Base-by-base conservation (phyloP, 2,888 invertebrate species). In the Drosophila atripex region DNA sequence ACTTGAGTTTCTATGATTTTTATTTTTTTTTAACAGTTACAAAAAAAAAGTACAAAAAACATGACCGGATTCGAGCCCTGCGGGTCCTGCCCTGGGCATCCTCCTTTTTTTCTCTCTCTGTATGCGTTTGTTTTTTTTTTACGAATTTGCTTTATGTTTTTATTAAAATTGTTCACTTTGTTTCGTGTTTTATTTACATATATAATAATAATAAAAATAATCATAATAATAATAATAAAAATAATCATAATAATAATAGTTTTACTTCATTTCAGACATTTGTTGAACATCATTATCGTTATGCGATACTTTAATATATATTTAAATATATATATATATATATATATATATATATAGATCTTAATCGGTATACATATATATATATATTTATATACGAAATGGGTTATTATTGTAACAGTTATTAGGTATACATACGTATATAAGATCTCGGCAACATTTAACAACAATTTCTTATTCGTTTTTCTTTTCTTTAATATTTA, bases 191-290 rank as follows among this genome's bases (percentile, higher is more conserved):
- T 71, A 57, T 69, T 56, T 73, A 69, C 69, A 70, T 69, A 50
- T 54, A 61, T 16, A 9, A 39, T 39, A 39, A 39, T 39, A 39
- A 39, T 39, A 1, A 39, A 16, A 39, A 39, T 38, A 12, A 38
- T 39, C 6, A 39, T 39, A 39, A 39, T 39, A 16, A 39, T 38
- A n/a, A 38, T 39, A 16, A 39, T 39, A 39, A 39, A 9, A 16
- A 39, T 39, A 30, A 28, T 28, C 23, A 28, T 47, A 30, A 39
- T 49, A 16, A 63, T 71, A 71, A 63, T 71, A 74, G 63, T 75
- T 74, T 70, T 70, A 55, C 49, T 73, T 73, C 75, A 75, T 74
- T 70, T 70, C 70, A 74, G 75, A 70, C 71, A 74, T 59, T 74
- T 60, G 75, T 55, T 69, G 53, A 73, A 65, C 65, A 63, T 65